Conservation (phyloP, 2,113 vertebrate genomes). For the Galeopterus variegatus region DNA sequence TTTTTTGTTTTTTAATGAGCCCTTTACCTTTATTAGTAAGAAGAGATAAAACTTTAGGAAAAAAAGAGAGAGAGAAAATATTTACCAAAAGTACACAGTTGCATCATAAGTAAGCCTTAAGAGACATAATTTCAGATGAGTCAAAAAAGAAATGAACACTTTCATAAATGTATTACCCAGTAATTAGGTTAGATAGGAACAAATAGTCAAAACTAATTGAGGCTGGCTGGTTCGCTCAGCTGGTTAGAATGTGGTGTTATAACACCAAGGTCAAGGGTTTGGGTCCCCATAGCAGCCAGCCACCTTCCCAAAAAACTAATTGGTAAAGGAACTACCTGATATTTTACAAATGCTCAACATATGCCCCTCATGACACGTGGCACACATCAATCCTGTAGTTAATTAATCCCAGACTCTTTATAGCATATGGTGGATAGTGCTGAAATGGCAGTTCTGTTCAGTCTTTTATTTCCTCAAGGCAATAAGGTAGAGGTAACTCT, state of each 20-base stretch:
- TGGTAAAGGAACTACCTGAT: neutral
- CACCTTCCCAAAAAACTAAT: neutral
- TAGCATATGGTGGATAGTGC: neutral
- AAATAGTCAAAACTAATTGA: neutral
- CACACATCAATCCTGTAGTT: neutral
- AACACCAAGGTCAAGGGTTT: too few species aligned
- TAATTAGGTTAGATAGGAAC: slow-evolving; percentile 1
- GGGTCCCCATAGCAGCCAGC: too few species aligned
- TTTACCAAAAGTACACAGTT: neutral
- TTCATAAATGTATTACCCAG: neutral
- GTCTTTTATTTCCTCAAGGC: neutral
- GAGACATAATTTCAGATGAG: neutral
- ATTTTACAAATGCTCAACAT: neutral
- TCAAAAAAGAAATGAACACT: neutral
- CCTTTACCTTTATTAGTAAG: neutral
- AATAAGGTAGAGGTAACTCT: neutral
- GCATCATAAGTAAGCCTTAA: neutral
- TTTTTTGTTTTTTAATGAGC: neutral
- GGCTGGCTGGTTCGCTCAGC: too few species aligned
- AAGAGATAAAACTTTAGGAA: neutral
- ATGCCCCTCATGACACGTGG: neutral
- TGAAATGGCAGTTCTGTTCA: neutral
- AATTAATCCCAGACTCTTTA: neutral
- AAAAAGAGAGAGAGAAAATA: too few species aligned
- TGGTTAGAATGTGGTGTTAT: too few species aligned